Percentiles rank a stretch among this genome's conserved stretches.
phyloP scores from a whole-genome alignment of 2,113 vertebrate genomes.

The Fregata magnificens region DNA sequence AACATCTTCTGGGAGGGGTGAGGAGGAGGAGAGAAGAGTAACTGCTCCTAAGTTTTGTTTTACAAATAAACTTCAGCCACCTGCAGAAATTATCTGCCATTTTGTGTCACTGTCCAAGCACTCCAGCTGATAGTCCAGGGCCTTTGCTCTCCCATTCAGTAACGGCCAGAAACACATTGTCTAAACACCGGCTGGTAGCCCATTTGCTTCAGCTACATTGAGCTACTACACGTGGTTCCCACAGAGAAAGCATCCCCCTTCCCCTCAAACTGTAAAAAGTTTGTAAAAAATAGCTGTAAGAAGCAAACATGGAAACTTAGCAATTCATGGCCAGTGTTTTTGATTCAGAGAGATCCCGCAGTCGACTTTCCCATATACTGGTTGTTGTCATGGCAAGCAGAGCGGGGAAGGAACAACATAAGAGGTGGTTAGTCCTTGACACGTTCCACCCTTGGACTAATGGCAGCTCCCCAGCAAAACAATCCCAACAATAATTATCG shows the following conservation, averaged over 20 bases:
- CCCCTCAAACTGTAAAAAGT: background rate
- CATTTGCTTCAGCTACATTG: fast-evolving
- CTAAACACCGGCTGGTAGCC: background rate
- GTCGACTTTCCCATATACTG: background rate
- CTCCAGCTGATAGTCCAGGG: background rate
- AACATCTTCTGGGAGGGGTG: background rate
- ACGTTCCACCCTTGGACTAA: background rate
- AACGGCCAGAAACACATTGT: background rate
- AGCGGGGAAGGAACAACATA: background rate
- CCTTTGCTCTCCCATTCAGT: background rate
- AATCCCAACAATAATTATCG: background rate
- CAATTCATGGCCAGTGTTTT: background rate
- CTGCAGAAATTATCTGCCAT: background rate
- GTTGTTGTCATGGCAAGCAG: background rate
- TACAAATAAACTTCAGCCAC: background rate
- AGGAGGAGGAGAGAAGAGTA: background rate
- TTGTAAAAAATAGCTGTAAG: background rate
- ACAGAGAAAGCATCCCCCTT: background rate
- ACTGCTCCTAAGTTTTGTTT: background rate
- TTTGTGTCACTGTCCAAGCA: background rate
- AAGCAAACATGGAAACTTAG: background rate
- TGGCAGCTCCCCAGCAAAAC: constrained; percentile 12
- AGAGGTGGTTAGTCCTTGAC: constrained; percentile 29
- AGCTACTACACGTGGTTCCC: fast-evolving
- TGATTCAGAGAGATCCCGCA: background rate